These are phyloP conservation scores for Sisor rabdophorus DNA, from an alignment of 2,113 vertebrate species.

Conservation along the genomic window DNA sequence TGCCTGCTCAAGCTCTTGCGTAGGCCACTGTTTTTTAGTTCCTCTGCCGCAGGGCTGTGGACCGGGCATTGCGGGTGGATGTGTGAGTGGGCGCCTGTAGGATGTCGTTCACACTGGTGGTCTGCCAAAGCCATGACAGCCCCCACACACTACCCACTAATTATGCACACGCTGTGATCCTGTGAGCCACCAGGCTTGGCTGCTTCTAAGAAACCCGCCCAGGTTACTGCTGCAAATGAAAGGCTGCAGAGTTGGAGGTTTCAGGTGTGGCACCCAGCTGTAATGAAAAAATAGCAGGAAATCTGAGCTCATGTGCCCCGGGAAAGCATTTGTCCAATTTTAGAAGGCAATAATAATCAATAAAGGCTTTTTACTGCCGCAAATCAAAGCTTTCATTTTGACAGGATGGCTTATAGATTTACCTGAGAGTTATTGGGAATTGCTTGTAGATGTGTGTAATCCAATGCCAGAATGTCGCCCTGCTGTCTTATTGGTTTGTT, in stretches of 20 bases:
- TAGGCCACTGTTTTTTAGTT: slow-evolving; percentile 69
- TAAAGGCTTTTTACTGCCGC: slow-evolving; percentile 32
- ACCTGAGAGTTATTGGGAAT: slow-evolving; percentile 18
- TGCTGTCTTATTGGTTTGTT: not conserved
- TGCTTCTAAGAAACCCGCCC: not conserved
- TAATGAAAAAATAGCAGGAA: slow-evolving; percentile 14
- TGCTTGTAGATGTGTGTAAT: slow-evolving; percentile 8
- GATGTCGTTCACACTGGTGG: slow-evolving; percentile 65
- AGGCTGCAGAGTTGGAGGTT: slow-evolving; percentile 18
- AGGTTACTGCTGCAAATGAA: slow-evolving; percentile 33
- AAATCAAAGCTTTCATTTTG: slow-evolving; percentile 3
- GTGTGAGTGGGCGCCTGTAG: slow-evolving; percentile 73
- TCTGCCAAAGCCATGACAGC: slow-evolving; percentile 58
- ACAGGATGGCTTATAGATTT: not conserved
- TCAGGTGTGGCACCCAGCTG: slow-evolving; percentile 32
- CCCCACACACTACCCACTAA: slow-evolving; percentile 52
- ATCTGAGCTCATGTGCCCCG: not conserved
- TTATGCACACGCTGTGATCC: slow-evolving; percentile 17
- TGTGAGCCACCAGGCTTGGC: slow-evolving; percentile 26
- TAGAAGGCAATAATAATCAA: slow-evolving; percentile 25
- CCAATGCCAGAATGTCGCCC: slow-evolving; percentile 3
- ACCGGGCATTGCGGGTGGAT: slow-evolving; percentile 66
- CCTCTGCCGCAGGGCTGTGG: slow-evolving; percentile 69
- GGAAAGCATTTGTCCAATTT: slow-evolving; percentile 11
- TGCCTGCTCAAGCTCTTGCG: slow-evolving; percentile 81